phyloP scores from a whole-genome alignment of 2,797 vertebrate genomes.

The Liparis tanakae region DNA sequence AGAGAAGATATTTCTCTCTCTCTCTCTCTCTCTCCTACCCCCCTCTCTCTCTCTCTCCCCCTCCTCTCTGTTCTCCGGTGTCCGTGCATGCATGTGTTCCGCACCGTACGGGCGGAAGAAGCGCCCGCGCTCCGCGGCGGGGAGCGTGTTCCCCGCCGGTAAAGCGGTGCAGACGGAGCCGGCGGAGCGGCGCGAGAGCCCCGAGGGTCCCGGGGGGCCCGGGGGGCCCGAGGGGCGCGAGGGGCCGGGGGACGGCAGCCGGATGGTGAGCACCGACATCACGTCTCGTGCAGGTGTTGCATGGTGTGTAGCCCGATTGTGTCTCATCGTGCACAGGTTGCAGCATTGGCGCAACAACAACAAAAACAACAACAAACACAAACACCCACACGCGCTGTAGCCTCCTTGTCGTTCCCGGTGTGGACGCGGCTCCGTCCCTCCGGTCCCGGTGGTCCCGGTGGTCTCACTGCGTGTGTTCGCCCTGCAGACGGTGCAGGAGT shows the following conservation, averaged over 20 bases:
- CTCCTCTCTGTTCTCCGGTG: slow-evolving; percentile 50
- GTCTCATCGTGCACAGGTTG: too few species aligned
- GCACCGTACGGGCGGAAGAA: slow-evolving; percentile 94
- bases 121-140: slow-evolving; percentile 90
- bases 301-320: too few species aligned
- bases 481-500: slow-evolving; percentile 93
- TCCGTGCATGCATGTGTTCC: slow-evolving; percentile 96
- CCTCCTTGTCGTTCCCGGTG: too few species aligned
- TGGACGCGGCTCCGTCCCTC: too few species aligned
- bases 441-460: background rate
- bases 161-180: slow-evolving; percentile 83
- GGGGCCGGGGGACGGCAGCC: slow-evolving; percentile 90
- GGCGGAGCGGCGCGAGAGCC: slow-evolving; percentile 89
- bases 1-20: background rate
- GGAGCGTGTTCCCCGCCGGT: slow-evolving; percentile 88
- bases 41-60: background rate
- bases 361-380: too few species aligned
- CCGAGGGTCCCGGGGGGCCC: slow-evolving; percentile 88
- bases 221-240: slow-evolving; percentile 89
- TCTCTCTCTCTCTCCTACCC: too few species aligned
- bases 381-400: too few species aligned
- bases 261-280: slow-evolving; percentile 86
- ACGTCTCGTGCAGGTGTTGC: too few species aligned
- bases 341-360: too few species aligned
- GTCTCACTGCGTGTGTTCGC: background rate